These are phyloP conservation scores for Callipepla californica DNA, from an alignment of 2,113 vertebrate genomes.

Conservation along the genomic window DNA sequence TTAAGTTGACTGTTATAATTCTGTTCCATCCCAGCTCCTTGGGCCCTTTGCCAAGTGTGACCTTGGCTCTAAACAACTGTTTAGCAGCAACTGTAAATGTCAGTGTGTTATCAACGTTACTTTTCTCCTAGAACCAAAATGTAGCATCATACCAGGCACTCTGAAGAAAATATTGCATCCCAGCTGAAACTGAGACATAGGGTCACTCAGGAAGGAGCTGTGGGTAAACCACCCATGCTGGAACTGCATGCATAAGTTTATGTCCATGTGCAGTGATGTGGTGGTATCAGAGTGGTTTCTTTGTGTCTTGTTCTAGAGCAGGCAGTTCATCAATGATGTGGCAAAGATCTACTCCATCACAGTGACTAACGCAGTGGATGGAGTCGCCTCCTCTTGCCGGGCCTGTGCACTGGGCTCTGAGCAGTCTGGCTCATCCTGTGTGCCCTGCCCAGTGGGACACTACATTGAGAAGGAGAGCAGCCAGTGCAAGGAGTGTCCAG, in stretches of 20 bases:
- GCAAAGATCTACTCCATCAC: constrained; percentile 93
- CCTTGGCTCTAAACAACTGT: too few species aligned
- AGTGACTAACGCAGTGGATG: constrained; percentile 89
- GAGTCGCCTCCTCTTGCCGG: constrained; percentile 88
- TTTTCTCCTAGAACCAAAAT: too few species aligned
- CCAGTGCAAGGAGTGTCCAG: constrained; percentile 89
- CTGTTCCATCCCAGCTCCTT: too few species aligned
- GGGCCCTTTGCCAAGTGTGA: too few species aligned
- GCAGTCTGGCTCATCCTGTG: constrained; percentile 86
- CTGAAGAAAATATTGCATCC: too few species aligned
- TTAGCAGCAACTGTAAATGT: too few species aligned
- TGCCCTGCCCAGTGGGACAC: constrained; percentile 92
- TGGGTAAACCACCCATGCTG: background rate
- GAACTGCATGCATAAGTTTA: accelerated
- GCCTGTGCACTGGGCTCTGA: constrained; percentile 89
- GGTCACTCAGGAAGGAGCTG: background rate
- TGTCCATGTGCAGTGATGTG: accelerated
- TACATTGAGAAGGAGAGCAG: constrained; percentile 90
- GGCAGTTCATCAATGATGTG: constrained; percentile 86
- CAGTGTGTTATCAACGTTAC: too few species aligned
- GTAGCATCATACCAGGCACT: too few species aligned
- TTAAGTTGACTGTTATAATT: too few species aligned
- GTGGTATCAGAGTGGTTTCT: background rate
- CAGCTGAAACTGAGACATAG: background rate
- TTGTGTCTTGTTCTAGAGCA: constrained; percentile 80